phyloP scores from a whole-genome alignment of 2,888 invertebrate species.

The Synergus itoensis region DNA sequence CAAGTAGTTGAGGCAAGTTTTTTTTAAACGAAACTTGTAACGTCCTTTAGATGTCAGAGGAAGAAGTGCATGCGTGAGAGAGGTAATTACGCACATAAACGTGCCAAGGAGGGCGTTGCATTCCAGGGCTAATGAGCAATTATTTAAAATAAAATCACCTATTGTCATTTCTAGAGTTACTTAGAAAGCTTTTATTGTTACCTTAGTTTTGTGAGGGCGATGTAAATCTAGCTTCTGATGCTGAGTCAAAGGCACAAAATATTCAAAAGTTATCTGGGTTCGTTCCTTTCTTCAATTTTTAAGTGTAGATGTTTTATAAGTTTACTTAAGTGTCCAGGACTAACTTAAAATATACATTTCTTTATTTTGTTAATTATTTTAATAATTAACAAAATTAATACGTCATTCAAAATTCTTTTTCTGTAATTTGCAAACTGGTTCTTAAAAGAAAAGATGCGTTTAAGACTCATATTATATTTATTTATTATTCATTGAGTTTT shows the following conservation, averaged over 20 bases:
- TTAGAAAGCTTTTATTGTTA: neutral
- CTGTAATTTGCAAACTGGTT: neutral
- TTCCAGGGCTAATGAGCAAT: conserved; percentile 58
- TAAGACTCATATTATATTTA: neutral
- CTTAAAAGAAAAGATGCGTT: neutral
- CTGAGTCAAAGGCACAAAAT: neutral
- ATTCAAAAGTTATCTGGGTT: neutral
- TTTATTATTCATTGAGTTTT: too few relatives aligned
- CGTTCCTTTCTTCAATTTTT: too few relatives aligned
- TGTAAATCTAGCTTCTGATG: neutral
- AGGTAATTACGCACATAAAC: conserved; percentile 37
- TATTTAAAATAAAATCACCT: conserved; percentile 51
- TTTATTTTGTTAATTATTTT: too few relatives aligned
- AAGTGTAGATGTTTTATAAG: too few relatives aligned
- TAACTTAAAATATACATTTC: too few relatives aligned
- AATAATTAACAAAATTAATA: too few relatives aligned
- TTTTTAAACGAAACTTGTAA: neutral
- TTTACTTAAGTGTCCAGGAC: too few relatives aligned
- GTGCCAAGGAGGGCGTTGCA: conserved; percentile 50
- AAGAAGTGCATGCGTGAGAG: neutral
- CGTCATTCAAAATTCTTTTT: conserved; percentile 11
- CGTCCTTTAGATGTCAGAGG: conserved; percentile 9
- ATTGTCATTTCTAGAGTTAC: conserved; percentile 42
- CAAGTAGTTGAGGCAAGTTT: neutral
- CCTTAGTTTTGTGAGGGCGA: neutral